Conservation (phyloP, 2,888 invertebrate species). For the Drosophila fungiperda region DNA sequence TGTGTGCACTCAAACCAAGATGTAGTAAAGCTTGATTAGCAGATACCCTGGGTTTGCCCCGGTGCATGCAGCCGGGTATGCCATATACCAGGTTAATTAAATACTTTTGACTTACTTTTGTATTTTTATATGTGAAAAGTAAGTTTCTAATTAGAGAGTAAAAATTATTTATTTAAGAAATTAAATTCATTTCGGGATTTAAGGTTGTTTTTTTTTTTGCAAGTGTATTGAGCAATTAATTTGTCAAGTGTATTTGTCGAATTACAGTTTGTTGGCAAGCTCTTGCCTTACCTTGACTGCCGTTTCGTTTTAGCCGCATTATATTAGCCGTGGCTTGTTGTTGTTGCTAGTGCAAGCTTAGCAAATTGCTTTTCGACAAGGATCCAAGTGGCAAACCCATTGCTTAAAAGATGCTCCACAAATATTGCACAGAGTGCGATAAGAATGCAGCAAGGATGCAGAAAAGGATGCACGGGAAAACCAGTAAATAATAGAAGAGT, state of each 20-base stretch:
- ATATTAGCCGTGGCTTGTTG: slow-evolving; percentile 50
- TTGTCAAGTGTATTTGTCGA: slow-evolving; percentile 7
- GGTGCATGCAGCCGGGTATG: not conserved
- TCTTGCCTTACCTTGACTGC: not conserved
- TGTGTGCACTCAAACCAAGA: slow-evolving; percentile 7
- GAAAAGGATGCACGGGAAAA: not conserved
- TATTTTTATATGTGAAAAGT: too few species aligned
- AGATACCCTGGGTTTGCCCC: not conserved
- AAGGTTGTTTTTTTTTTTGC: not conserved
- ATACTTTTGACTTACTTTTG: too few species aligned
- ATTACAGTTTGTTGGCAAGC: not conserved
- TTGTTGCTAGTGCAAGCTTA: slow-evolving; percentile 38
- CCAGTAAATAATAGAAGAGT: not conserved
- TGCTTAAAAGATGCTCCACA: not conserved
- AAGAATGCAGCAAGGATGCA: not conserved
- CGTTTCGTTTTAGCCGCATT: slow-evolving; percentile 28
- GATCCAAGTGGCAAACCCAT: not conserved
- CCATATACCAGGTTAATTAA: too few species aligned
- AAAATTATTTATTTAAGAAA: not conserved
- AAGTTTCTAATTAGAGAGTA: too few species aligned
- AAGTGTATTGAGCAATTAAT: not conserved
- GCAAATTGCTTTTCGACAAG: slow-evolving; percentile 39
- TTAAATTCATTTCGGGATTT: not conserved
- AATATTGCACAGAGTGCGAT: not conserved
- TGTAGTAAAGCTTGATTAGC: not conserved